A percentile compares a stretch with the other conserved stretches of the same genome.
phyloP scores from a whole-genome alignment of 64 coral and sea anemone genomes.

The Hydrozoanthus tunicans region DNA sequence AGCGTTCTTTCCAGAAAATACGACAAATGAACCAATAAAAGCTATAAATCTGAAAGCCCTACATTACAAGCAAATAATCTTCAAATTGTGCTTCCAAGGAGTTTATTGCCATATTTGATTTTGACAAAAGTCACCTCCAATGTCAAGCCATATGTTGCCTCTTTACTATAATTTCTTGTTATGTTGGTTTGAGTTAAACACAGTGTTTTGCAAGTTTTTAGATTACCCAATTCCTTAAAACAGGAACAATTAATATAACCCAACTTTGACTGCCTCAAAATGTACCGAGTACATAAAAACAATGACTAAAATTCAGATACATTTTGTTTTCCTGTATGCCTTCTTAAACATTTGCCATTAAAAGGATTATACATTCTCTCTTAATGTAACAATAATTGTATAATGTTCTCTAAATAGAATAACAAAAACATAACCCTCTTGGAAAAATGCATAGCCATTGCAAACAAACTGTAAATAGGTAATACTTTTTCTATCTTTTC shows the following conservation, averaged over 20 bases:
- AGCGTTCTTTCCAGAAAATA: too few species aligned
- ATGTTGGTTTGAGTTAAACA: conserved; percentile 26
- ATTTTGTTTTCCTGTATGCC: neutral
- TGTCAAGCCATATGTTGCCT: conserved; percentile 3
- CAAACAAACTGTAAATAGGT: neutral
- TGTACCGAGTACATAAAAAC: neutral
- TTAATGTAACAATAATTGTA: too few species aligned
- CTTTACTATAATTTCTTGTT: conserved; percentile 24
- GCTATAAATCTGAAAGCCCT: too few species aligned
- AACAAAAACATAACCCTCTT: neutral
- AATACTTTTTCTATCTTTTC: neutral
- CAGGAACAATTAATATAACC: neutral
- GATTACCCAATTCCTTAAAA: neutral
- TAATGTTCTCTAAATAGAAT: neutral
- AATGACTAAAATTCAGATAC: neutral
- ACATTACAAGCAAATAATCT: too few species aligned
- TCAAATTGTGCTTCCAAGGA: neutral
- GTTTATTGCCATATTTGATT: conserved; percentile 21
- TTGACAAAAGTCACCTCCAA: conserved; percentile 35
- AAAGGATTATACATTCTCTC: too few species aligned
- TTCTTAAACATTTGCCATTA: too few species aligned
- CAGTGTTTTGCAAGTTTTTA: neutral
- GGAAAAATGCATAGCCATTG: neutral
- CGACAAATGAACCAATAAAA: too few species aligned
- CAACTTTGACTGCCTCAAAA: neutral